phyloP scores from a whole-genome alignment of 2,888 invertebrate species.

The Ditula angustiorana region DNA sequence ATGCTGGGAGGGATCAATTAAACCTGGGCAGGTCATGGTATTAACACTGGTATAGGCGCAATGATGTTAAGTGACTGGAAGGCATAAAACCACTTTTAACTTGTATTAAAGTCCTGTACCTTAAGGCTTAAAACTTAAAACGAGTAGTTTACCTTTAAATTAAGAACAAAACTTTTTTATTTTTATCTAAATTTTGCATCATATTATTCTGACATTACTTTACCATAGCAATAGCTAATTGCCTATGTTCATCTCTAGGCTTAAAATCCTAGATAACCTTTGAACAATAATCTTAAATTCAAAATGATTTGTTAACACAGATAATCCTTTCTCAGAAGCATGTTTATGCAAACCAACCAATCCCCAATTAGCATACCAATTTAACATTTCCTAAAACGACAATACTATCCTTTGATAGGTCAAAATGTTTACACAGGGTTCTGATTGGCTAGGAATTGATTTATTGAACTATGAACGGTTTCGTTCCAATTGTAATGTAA shows the following conservation, averaged over 20 bases:
- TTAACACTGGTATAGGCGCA: too few relatives aligned
- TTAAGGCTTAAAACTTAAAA: too few relatives aligned
- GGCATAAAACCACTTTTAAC: too few relatives aligned
- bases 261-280: neutral
- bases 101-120: too few relatives aligned
- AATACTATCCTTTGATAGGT: neutral
- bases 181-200: too few relatives aligned
- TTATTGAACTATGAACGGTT: conserved; percentile 6
- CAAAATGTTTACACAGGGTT: conserved; percentile 1
- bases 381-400: conserved; percentile 14
- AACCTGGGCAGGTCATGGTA: too few relatives aligned
- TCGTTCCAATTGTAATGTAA: conserved; percentile 7
- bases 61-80: too few relatives aligned
- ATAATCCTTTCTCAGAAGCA: conserved; percentile 5
- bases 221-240: neutral
- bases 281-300: neutral
- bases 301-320: conserved; percentile 13
- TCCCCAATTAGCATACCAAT: conserved; percentile 11
- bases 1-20: too few relatives aligned
- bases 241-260: neutral
- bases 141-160: too few relatives aligned
- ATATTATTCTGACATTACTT: too few relatives aligned
- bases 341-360: conserved; percentile 16
- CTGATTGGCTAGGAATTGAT: conserved; percentile 19
- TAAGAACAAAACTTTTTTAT: too few relatives aligned